Evolutionary conservation across 23 tunicate species (phyloP).

Genomic region (Corella eumyota): DNA sequence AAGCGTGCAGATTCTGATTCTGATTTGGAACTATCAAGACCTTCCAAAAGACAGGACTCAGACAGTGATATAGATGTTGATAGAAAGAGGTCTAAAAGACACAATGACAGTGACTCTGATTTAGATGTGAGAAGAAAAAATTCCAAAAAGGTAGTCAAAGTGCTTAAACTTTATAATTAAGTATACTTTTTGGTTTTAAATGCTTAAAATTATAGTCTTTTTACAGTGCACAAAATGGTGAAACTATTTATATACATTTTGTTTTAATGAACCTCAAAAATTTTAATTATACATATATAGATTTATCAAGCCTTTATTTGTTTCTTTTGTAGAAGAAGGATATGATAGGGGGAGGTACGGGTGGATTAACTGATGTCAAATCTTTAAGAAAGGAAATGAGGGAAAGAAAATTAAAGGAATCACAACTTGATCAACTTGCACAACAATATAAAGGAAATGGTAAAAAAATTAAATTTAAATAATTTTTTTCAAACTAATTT

Average conservation of each 20-base stretch:
- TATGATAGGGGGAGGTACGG: conserved; percentile 50
- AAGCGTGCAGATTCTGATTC: conserved; percentile 1
- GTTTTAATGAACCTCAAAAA: not conserved
- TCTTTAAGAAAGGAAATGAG: conserved; percentile 37
- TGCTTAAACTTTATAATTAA: too few species aligned
- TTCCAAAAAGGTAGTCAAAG: not conserved
- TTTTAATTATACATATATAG: not conserved
- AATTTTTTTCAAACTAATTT: not conserved
- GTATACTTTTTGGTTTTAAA: too few species aligned
- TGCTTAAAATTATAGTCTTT: too few species aligned
- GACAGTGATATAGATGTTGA: not conserved
- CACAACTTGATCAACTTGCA: conserved; percentile 58
- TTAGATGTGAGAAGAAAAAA: conserved; percentile 6
- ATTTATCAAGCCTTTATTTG: not conserved
- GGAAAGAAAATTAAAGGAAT: conserved; percentile 39
- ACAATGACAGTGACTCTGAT: conserved; percentile 16
- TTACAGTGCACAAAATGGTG: too few species aligned
- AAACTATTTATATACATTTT: not conserved
- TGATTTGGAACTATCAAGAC: conserved; percentile 22
- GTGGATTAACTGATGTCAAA: conserved; percentile 65
- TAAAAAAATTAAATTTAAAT: conserved; percentile 1
- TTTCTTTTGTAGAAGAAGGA: conserved; percentile 3
- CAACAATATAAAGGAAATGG: conserved; percentile 34
- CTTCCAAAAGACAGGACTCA: not conserved
- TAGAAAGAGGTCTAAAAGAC: not conserved